phyloP scores from a whole-genome alignment of 2,888 invertebrate genomes.

The Timema cristinae region DNA sequence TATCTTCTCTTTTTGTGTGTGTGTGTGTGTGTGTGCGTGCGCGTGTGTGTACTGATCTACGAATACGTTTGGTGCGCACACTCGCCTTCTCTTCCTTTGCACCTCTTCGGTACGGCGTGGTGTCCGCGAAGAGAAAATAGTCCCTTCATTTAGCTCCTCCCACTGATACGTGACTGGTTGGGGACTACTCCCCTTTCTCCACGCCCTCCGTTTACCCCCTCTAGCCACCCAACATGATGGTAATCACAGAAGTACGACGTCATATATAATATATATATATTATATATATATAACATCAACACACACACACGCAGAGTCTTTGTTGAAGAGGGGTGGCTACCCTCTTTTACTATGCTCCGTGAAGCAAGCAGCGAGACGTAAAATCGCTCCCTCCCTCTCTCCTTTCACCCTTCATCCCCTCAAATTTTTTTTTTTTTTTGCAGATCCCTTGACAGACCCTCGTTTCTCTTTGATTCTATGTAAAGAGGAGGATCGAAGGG shows the following conservation, averaged over 20 bases:
- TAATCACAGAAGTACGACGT: constrained; percentile 13
- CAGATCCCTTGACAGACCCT: neutral
- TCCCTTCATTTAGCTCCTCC: constrained; percentile 24
- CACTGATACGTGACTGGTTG: constrained; percentile 19
- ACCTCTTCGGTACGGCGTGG: neutral
- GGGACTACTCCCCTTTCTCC: neutral
- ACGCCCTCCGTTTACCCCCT: neutral
- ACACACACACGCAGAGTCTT: neutral
- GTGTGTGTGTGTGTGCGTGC: no score
- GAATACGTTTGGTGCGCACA: neutral
- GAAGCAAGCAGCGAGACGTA: constrained; percentile 23
- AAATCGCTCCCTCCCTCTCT: constrained; percentile 24
- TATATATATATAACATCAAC: neutral
- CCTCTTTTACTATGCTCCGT: constrained; percentile 19
- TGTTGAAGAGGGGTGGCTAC: constrained; percentile 19
- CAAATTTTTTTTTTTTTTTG: neutral
- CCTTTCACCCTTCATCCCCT: neutral
- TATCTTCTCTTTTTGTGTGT: neutral
- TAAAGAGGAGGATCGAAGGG: neutral
- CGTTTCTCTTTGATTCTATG: no score
- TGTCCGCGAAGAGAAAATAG: constrained; percentile 27
- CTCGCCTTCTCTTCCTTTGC: constrained; percentile 8
- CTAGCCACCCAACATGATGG: neutral
- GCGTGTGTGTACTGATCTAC: neutral
- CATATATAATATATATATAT: constrained; percentile 7